A percentile compares a stretch with the other conserved stretches of the same genome.
Conservation (phyloP, 2,888 invertebrate species). For the Onthophagus sagittarius region DNA sequence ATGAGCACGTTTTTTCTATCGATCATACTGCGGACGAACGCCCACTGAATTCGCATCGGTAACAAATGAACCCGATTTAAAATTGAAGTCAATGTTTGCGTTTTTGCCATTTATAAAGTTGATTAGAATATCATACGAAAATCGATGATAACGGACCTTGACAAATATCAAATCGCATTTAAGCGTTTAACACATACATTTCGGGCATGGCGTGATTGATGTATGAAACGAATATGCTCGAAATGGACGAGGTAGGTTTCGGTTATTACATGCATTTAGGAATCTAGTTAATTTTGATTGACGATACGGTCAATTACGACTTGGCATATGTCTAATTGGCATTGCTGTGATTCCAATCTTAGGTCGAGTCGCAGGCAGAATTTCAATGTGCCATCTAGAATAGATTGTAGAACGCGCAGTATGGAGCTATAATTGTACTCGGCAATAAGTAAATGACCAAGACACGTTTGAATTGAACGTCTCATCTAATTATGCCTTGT, state of each 20-base stretch:
- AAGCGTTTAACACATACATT: background rate
- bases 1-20: background rate
- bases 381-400: background rate
- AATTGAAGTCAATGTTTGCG: background rate
- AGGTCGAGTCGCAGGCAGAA: background rate
- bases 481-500: background rate
- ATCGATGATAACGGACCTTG: background rate
- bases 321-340: conserved; percentile 7
- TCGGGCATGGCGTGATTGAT: background rate
- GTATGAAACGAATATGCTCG: background rate
- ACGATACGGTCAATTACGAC: background rate
- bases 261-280: background rate
- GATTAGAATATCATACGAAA: background rate
- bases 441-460: background rate
- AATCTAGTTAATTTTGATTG: conserved; percentile 6
- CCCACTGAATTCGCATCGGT: background rate
- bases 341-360: background rate
- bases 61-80: background rate
- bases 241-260: background rate
- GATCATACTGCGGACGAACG: background rate
- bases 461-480: background rate
- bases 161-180: background rate
- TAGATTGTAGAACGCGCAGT: background rate
- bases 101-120: background rate
- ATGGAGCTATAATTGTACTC: background rate